A percentile compares a stretch with the other conserved stretches of the same genome.
Conservation (phyloP, 2,888 invertebrate species). For the Lapara coniferarum region DNA sequence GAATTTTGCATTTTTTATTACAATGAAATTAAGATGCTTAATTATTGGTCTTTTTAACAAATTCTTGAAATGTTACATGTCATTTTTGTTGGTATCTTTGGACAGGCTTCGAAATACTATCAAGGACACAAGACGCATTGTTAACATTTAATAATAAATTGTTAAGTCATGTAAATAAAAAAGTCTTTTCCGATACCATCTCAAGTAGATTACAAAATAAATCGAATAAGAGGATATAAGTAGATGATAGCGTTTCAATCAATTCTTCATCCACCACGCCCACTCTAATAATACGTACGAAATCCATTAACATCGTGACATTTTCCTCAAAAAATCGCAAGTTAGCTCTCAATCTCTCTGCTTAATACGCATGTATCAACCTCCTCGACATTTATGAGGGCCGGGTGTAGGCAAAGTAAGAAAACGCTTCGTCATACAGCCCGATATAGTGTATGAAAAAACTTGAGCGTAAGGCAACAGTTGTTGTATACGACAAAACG, state of each 20-base stretch:
- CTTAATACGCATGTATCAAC: slow-evolving; percentile 18
- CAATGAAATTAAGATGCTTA: neutral
- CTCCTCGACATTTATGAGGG: slow-evolving; percentile 8
- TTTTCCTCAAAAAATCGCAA: slow-evolving; percentile 2
- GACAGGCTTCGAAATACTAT: too few relatives aligned
- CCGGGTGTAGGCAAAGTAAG: slow-evolving; percentile 23
- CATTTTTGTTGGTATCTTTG: too few relatives aligned
- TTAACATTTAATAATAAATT: too few relatives aligned
- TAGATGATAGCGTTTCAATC: slow-evolving; percentile 33
- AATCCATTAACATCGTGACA: slow-evolving; percentile 17
- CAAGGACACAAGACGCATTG: too few relatives aligned
- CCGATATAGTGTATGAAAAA: neutral
- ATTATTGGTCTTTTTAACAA: neutral
- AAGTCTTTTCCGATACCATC: neutral
- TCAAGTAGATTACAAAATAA: neutral
- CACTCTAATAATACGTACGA: slow-evolving; percentile 7
- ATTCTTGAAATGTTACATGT: too few relatives aligned
- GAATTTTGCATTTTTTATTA: neutral
- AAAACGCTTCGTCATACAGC: slow-evolving; percentile 30
- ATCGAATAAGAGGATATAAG: slow-evolving; percentile 18
- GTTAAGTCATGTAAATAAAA: neutral
- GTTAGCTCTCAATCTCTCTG: slow-evolving; percentile 7
- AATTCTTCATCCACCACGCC: slow-evolving; percentile 22
- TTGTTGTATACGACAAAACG: neutral
- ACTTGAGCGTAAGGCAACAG: neutral